Conservation (phyloP, 2,888 invertebrate genomes). For the Capitulum mitella region DNA sequence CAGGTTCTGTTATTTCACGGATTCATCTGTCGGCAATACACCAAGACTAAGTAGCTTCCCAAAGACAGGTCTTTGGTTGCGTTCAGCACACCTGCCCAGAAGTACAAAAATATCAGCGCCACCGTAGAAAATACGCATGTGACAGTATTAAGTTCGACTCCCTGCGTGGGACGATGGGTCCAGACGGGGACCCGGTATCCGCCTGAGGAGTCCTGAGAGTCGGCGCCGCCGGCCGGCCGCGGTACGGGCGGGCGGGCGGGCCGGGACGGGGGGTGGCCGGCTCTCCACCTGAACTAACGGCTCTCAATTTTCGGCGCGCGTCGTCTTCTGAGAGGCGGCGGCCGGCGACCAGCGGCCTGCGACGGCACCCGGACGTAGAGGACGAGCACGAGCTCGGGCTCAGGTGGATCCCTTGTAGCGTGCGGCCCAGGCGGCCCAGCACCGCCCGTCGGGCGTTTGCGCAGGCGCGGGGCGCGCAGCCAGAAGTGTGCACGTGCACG, state of each 20-base stretch:
- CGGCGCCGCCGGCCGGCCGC: background rate
- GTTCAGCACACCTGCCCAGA: too few relatives aligned
- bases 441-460: background rate
- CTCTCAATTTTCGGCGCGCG: slow-evolving; percentile 14
- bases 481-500: background rate
- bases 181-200: too few relatives aligned
- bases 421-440: background rate
- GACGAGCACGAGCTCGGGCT: background rate
- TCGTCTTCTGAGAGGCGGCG: slow-evolving; percentile 11
- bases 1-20: too few relatives aligned
- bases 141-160: too few relatives aligned
- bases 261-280: background rate
- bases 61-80: too few relatives aligned
- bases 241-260: background rate
- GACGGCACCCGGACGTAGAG: background rate
- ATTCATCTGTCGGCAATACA: too few relatives aligned
- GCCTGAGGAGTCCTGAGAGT: too few relatives aligned
- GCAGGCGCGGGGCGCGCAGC: background rate
- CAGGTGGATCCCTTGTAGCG: background rate
- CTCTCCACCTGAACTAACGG: slow-evolving; percentile 15
- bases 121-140: too few relatives aligned
- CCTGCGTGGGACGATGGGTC: too few relatives aligned
- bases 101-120: too few relatives aligned
- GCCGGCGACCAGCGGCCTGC: background rate
- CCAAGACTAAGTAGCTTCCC: too few relatives aligned